A percentile compares a stretch with the other conserved stretches of the same genome.
These are phyloP conservation scores for Acrobasis suavella DNA, from an alignment of 2,888 invertebrate genomes.

Conservation along the genomic window DNA sequence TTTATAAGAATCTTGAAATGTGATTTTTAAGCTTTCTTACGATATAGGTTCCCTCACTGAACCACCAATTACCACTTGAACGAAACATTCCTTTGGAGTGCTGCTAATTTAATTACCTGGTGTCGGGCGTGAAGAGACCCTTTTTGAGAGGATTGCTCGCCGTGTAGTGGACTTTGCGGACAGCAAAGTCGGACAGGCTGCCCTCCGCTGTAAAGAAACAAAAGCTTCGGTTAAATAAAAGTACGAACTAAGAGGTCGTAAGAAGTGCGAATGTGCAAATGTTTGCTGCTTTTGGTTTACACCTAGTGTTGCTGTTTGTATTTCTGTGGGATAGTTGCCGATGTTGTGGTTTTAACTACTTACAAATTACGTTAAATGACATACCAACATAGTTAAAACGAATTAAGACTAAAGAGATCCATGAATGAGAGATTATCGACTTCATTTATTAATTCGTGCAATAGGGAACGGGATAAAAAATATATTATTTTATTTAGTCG, in stretches of 20 bases:
- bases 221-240: neutral
- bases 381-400: too few relatives aligned
- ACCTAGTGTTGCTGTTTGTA: conserved; percentile 6
- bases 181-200: conserved; percentile 93
- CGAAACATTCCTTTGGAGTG: conserved; percentile 19
- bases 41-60: neutral
- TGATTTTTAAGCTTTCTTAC: conserved; percentile 12
- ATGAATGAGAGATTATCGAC: too few relatives aligned
- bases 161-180: conserved; percentile 89
- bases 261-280: conserved; percentile 16
- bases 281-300: conserved; percentile 6
- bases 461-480: too few relatives aligned
- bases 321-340: neutral
- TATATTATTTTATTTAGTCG: too few relatives aligned
- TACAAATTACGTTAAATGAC: neutral
- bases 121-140: conserved; percentile 88
- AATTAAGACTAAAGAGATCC: too few relatives aligned
- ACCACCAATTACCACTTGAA: neutral
- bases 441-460: too few relatives aligned
- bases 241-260: neutral
- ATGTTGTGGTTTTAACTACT: neutral
- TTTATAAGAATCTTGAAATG: too few relatives aligned
- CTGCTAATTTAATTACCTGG: conserved; percentile 71
- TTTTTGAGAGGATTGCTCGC: conserved; percentile 86
- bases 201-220: conserved; percentile 90